Conservation (phyloP, 1,140 invertebrate genomes). For the Orius insidiosus region DNA sequence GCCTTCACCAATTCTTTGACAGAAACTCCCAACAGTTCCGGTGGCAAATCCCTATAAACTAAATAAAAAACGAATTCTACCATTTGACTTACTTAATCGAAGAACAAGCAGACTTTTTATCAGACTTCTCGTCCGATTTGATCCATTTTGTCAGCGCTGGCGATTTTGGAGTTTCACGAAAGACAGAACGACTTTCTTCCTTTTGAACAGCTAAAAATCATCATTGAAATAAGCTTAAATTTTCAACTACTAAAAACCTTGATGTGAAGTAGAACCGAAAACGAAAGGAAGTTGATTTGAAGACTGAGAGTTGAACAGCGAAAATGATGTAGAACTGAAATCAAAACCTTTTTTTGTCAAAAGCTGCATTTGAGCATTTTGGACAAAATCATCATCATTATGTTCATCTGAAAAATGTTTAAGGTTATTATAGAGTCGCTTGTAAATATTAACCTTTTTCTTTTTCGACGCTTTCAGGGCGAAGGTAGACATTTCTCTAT, state of each 20-base stretch:
- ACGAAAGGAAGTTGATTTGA: constrained; percentile 32
- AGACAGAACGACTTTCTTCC: constrained; percentile 17
- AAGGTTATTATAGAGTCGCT: too few relatives aligned
- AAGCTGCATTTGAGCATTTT: constrained; percentile 6
- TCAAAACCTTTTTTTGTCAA: constrained; percentile 38
- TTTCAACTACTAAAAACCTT: constrained; percentile 2
- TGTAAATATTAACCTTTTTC: too few relatives aligned
- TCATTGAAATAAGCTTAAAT: constrained; percentile 20
- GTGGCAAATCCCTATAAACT: constrained; percentile 33
- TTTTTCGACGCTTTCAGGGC: constrained; percentile 34
- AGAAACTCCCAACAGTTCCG: constrained; percentile 52
- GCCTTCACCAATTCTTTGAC: constrained; percentile 64
- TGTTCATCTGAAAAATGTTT: neutral
- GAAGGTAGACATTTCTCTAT: constrained; percentile 50
- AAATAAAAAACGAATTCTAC: neutral
- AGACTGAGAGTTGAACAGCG: constrained; percentile 20
- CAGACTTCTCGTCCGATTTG: constrained; percentile 35
- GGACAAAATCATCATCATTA: neutral
- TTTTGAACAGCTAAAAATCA: constrained; percentile 9
- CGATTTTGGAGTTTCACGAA: constrained; percentile 31
- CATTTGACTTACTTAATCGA: constrained; percentile 7
- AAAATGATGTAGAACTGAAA: constrained; percentile 25
- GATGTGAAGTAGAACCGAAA: constrained; percentile 24
- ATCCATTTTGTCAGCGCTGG: constrained; percentile 54
- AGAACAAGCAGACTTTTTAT: constrained; percentile 6